These are phyloP conservation scores for Torymus aiolomorphi DNA, from an alignment of 2,888 invertebrate species.

Conservation along the genomic window DNA sequence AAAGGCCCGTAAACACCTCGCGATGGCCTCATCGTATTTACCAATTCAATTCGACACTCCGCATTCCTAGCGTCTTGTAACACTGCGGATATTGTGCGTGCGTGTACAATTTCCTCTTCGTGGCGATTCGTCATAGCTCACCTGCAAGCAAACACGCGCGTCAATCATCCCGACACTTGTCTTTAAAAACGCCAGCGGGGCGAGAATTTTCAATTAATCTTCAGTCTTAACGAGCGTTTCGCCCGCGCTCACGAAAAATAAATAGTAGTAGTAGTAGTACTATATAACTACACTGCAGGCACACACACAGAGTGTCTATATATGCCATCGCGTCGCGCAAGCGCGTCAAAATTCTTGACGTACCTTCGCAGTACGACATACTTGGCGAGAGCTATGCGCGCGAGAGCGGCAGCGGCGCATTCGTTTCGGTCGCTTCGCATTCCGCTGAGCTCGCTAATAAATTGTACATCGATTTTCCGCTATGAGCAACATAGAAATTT, in stretches of 20 bases:
- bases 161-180: constrained; percentile 3
- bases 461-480: constrained; percentile 54
- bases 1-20: background rate
- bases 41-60: constrained; percentile 5
- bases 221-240: background rate
- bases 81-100: too few species aligned
- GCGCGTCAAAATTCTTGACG: constrained; percentile 42
- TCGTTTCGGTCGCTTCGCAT: constrained; percentile 57
- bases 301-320: background rate
- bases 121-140: background rate
- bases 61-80: too few species aligned
- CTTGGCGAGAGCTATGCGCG: background rate
- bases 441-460: constrained; percentile 61
- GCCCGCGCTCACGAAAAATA: background rate
- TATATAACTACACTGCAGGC: too few species aligned
- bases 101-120: background rate
- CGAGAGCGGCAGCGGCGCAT: constrained; percentile 5
- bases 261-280: too few species aligned
- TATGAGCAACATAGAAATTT: constrained; percentile 20
- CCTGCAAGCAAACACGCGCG: background rate
- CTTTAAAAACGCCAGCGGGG: background rate
- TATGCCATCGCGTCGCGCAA: background rate
- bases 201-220: constrained; percentile 39
- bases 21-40: constrained; percentile 25
- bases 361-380: constrained; percentile 17